These are phyloP conservation scores for Actenoides lindsayi DNA, from an alignment of 2,113 vertebrate genomes.

Conservation along the genomic window DNA sequence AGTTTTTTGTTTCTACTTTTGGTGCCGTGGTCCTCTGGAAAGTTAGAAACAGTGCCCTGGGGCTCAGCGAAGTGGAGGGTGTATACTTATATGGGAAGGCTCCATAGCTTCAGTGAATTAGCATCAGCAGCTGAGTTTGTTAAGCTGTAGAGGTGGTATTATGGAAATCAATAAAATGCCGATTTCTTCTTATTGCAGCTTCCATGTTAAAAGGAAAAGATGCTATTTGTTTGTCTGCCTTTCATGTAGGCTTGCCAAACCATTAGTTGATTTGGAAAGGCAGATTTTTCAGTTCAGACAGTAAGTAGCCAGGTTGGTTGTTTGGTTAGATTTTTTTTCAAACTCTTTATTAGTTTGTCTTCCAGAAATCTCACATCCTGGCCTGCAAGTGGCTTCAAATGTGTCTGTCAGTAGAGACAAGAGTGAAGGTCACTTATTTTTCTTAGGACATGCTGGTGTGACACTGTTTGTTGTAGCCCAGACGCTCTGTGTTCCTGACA, in stretches of 20 bases:
- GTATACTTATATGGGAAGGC: conserved; percentile 40
- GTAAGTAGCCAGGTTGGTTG: background rate
- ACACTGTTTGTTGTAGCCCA: background rate
- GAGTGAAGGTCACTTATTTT: conserved; percentile 40
- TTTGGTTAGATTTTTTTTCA: background rate
- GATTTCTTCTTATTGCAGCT: conserved; percentile 18
- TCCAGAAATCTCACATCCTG: background rate
- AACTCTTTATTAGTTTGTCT: background rate
- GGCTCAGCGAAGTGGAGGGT: background rate
- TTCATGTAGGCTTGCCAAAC: conserved; percentile 11
- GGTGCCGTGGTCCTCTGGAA: conserved; percentile 54
- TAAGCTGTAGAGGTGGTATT: conserved; percentile 34
- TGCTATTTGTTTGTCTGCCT: conserved; percentile 31
- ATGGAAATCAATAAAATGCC: conserved; percentile 61
- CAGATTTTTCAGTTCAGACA: background rate
- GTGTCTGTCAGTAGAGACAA: background rate
- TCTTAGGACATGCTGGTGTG: background rate
- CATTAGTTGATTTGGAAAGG: conserved; percentile 33
- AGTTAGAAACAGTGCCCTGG: conserved; percentile 20
- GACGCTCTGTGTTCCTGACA: background rate
- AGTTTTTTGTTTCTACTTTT: background rate
- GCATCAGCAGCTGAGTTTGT: conserved; percentile 42
- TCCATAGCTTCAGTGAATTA: conserved; percentile 40
- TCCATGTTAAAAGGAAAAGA: background rate
- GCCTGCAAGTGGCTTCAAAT: background rate